These are phyloP conservation scores for Crotalus tigris DNA, from an alignment of 2,113 vertebrate genomes.

Conservation along the genomic window DNA sequence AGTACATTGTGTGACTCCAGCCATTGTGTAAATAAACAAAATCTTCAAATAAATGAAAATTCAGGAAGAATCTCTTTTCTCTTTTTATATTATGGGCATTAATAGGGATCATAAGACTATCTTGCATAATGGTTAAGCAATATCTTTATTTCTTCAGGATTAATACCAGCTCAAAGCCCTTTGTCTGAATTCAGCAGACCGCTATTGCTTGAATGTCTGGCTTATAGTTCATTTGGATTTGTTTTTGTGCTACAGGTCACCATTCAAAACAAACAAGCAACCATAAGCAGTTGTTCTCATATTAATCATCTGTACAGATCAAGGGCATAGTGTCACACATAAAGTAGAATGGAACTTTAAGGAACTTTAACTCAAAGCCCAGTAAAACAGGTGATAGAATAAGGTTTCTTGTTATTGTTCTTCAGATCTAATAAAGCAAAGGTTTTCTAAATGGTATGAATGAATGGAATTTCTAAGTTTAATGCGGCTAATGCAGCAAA, in stretches of 20 bases:
- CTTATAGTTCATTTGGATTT: conserved; percentile 36
- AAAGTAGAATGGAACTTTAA: conserved; percentile 17
- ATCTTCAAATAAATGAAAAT: background rate
- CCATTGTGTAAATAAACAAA: background rate
- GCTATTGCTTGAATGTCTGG: conserved; percentile 49
- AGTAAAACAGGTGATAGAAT: background rate
- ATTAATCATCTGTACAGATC: conserved; percentile 18
- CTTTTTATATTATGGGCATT: background rate
- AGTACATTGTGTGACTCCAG: background rate
- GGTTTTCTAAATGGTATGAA: background rate
- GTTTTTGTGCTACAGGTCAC: conserved; percentile 38
- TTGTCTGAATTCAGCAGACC: conserved; percentile 37
- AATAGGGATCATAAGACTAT: background rate
- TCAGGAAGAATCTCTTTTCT: background rate
- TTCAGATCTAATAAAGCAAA: background rate
- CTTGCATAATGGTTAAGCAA: background rate
- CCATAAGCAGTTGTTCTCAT: conserved; percentile 22
- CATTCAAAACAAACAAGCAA: conserved; percentile 18
- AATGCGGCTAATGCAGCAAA: background rate
- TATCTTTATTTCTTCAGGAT: background rate
- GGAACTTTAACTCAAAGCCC: background rate
- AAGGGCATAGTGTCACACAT: background rate
- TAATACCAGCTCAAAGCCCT: background rate
- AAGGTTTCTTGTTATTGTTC: background rate
- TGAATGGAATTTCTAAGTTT: background rate